Evolutionary conservation across 2,113 vertebrate species (phyloP), one percentile per base, ranked within the genome.

Genomic region (Apteryx mantelli): DNA sequence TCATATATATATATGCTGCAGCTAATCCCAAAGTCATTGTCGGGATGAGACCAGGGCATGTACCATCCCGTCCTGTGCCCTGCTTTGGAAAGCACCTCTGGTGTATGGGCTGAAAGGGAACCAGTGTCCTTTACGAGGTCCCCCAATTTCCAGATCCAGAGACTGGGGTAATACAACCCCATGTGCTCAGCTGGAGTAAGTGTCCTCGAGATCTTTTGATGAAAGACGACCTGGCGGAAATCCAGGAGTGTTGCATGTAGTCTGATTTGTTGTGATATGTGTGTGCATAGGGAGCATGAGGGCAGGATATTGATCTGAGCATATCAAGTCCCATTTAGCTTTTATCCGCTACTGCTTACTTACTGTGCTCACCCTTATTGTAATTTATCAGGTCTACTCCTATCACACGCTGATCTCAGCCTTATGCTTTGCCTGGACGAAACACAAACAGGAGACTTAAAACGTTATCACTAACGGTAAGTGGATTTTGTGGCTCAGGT

Each of bases 291-390:
- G 16, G n/a, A 92, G n/a, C 74, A 22, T n/a, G 89, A 73, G 53
- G 65, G 48, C 25, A 48, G 48, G 74, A 24, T 92, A 94, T 86
- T 65, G 81, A 95, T 93, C 84, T 60, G 22, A 95, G 52, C 53
- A 40, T 82, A 95, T 73, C 81, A 89, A 79, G 48, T 69, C 53
- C 48, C 53, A 70, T 76, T 92, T 79, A 69, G n/a, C 75, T 65
- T 73, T 91, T 89, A 96, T 94, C 52, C 3, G 2, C 55, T 46
- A n/a, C 34, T 38, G 8, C 52, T 84, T 82, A 75, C 42, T 56
- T 68, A 48, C 48, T 52, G n/a, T 55, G n/a, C 48, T 36, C 36
- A 40, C 50, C 65, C 0, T 93, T 91, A 44, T 48, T 76, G 13
- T 64, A 82, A 65, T 91, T 92, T 95, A 53, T 58, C 42, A 36